Evolutionary conservation across 2,113 vertebrate genomes (phyloP), one percentile per base, ranked within the genome.

Genomic region (Recurvirostra avosetta): DNA sequence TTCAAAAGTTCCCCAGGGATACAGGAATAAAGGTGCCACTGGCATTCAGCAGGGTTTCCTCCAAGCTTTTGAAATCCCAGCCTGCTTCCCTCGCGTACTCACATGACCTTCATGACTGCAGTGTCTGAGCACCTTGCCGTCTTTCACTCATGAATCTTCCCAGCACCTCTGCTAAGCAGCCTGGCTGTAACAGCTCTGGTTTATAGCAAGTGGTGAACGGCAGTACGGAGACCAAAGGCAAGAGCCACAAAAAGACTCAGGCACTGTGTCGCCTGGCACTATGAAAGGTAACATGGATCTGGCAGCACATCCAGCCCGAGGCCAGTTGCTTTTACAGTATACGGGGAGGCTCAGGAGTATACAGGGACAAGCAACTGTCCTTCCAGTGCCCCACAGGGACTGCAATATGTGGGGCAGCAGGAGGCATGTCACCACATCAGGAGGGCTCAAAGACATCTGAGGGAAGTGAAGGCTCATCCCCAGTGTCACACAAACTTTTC

Each of bases 331-430:
- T 81, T 86, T 67, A 52, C 26, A 76, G 7, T 9, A n/a, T 12
- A 29, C 0, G 0, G 21, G 7, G 30, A 53, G 45, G 41, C 30
- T 58, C 30, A 36, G 56, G 50, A 14, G 5, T 40, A 15, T 11
- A 26, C 22, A 40, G 21, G 41, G 58, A 18, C 50, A 65, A 79
- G 19, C 5, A 71, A 7, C 26, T 29, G 30, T 29, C 34, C 13
- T 53, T 86, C 47, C 52, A 53, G 30, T 23, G n/a, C 9, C 47
- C 8, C 52, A 43, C 50, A 40, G 8, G 6, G 23, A 30, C 49
- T 61, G 49, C 32, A 81, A 23, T 12, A 8, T 4, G 0, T 27
- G 45, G 21, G 19, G 22, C n/a, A 55, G 49, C 21, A 61, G 78
- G 36, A 84, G 26, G 12, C 17, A 56, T 1, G 0, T 43, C 36